A percentile compares a stretch with the other conserved stretches of the same genome.
Conservation (phyloP, 2,888 invertebrate species). For the Tricholauxania praeusta region DNA sequence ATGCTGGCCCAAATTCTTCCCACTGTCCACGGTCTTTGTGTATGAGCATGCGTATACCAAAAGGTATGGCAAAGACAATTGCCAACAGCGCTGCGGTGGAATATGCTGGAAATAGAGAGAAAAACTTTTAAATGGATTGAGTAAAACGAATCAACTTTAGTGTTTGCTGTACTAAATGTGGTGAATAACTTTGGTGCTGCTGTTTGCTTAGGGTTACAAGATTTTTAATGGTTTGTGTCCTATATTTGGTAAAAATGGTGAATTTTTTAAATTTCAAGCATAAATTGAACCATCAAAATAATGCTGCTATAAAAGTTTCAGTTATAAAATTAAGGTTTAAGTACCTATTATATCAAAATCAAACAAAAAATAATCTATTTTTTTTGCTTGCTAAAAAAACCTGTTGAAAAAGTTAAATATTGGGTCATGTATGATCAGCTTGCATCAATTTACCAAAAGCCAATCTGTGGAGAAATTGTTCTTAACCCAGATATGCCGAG, state of each 20-base stretch:
- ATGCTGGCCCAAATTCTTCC: conserved; percentile 75
- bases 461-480: too few species aligned
- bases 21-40: conserved; percentile 77
- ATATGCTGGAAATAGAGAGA: conserved; percentile 72
- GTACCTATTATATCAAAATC: too few species aligned
- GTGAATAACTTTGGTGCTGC: neutral
- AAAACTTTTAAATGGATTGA: neutral
- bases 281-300: too few species aligned
- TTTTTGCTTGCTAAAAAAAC: too few species aligned
- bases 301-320: too few species aligned
- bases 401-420: too few species aligned
- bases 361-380: too few species aligned
- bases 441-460: too few species aligned
- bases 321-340: too few species aligned
- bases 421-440: too few species aligned
- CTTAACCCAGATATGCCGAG: too few species aligned
- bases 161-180: conserved; percentile 53
- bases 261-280: too few species aligned
- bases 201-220: neutral
- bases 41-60: conserved; percentile 75
- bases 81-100: conserved; percentile 83
- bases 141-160: conserved; percentile 40
- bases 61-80: conserved; percentile 77
- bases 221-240: neutral
- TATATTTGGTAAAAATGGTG: neutral